phyloP scores from a whole-genome alignment of 2,797 vertebrate species.

The Spheniscus humboldti region DNA sequence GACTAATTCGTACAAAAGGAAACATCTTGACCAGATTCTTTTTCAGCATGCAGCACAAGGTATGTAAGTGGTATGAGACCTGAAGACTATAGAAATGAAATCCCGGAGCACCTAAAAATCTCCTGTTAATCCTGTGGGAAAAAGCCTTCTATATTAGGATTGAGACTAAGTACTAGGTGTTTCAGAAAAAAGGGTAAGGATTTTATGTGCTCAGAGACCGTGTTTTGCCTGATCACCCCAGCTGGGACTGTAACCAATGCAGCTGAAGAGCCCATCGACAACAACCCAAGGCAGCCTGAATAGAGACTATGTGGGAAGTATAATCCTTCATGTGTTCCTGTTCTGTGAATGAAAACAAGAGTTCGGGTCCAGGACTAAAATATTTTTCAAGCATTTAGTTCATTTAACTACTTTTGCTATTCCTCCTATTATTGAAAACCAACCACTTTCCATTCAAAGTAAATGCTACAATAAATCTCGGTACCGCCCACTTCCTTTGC shows the following conservation, averaged over 20 bases:
- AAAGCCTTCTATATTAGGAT: not conserved
- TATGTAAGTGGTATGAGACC: not conserved
- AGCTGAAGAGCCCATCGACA: not conserved
- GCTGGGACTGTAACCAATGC: not conserved
- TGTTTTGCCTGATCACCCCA: not conserved
- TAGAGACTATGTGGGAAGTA: not conserved
- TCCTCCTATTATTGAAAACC: not conserved
- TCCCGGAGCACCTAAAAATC: not conserved
- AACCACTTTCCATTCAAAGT: not conserved
- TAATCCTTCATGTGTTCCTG: not conserved
- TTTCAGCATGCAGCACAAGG: not conserved
- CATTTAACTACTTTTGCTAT: not conserved
- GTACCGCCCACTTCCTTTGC: not conserved
- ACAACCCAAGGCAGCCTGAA: not conserved
- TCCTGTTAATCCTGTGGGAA: not conserved
- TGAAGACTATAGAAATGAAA: not conserved
- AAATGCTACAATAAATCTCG: not conserved
- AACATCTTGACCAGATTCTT: not conserved
- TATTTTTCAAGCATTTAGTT: not conserved
- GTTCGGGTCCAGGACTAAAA: not conserved
- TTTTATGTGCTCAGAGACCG: not conserved
- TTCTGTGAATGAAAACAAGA: not conserved
- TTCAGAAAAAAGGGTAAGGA: not conserved
- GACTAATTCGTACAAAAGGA: not conserved
- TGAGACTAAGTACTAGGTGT: not conserved